Evolutionary conservation across 2,113 vertebrate genomes (phyloP).

Genomic region (Antechinus stuartii): DNA sequence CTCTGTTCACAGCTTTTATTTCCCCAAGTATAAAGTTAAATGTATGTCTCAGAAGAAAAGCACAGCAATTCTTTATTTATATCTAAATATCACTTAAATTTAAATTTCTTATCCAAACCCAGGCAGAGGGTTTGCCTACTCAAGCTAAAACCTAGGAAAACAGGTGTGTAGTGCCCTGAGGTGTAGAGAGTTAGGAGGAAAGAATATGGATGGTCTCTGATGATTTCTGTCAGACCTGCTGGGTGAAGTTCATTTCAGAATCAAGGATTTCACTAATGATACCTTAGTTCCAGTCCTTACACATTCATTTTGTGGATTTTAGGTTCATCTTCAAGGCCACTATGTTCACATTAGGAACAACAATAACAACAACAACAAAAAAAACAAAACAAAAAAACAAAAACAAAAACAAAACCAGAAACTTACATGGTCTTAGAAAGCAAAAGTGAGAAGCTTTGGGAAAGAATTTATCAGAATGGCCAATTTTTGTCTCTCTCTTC

Average conservation of each 20-base stretch:
- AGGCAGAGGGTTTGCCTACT: not conserved
- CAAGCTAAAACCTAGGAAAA: not conserved
- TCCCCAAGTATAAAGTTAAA: fast-evolving
- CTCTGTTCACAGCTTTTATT: not conserved
- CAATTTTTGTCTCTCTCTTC: not conserved
- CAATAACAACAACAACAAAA: too few species aligned
- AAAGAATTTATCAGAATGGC: not conserved
- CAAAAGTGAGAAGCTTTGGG: not conserved
- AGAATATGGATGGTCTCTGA: not conserved
- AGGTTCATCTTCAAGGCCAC: not conserved
- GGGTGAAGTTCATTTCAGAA: not conserved
- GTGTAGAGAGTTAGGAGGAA: not conserved
- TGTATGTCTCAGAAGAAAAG: fast-evolving
- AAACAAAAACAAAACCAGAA: not conserved
- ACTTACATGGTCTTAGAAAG: not conserved
- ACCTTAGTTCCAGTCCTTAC: not conserved
- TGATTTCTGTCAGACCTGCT: not conserved
- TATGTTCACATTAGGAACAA: not conserved
- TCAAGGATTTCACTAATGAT: not conserved
- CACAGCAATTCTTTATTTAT: fast-evolving
- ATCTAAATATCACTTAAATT: not conserved
- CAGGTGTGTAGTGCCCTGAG: not conserved
- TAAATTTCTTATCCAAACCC: constrained; percentile 10
- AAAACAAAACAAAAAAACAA: not conserved
- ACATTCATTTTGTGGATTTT: not conserved